A percentile compares a stretch with the other conserved stretches of the same genome.
Evolutionary conservation across 2,797 vertebrate species (phyloP).

Genomic region (Chloroceryle inda): DNA sequence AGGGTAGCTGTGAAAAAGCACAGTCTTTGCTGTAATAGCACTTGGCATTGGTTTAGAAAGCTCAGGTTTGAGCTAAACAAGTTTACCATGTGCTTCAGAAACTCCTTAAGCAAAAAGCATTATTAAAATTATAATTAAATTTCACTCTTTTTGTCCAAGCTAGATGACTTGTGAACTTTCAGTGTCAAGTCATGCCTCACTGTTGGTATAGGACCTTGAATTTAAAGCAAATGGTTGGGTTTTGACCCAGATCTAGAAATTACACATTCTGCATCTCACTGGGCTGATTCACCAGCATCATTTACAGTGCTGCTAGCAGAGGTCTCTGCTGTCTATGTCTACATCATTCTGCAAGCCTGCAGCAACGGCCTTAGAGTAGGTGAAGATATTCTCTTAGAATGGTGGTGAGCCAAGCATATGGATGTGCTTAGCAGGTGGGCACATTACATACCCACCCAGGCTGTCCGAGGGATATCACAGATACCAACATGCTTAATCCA

Average conservation of each 20-base stretch:
- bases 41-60: background rate
- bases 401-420: background rate
- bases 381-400: background rate
- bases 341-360: background rate
- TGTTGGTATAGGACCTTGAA: background rate
- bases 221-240: background rate
- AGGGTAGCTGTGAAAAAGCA: background rate
- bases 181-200: background rate
- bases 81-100: background rate
- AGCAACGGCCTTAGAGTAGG: background rate
- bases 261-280: background rate
- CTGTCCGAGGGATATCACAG: background rate
- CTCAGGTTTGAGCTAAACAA: background rate
- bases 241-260: background rate
- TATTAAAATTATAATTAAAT: constrained; percentile 8
- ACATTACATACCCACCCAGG: background rate
- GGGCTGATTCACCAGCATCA: background rate
- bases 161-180: background rate
- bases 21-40: background rate
- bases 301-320: background rate
- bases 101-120: background rate
- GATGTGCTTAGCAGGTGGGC: background rate
- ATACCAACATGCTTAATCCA: background rate
- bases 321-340: background rate
- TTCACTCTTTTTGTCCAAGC: background rate